Base-by-base conservation (phyloP, 2,797 vertebrate species). In the Lutjanus campechanus region DNA sequence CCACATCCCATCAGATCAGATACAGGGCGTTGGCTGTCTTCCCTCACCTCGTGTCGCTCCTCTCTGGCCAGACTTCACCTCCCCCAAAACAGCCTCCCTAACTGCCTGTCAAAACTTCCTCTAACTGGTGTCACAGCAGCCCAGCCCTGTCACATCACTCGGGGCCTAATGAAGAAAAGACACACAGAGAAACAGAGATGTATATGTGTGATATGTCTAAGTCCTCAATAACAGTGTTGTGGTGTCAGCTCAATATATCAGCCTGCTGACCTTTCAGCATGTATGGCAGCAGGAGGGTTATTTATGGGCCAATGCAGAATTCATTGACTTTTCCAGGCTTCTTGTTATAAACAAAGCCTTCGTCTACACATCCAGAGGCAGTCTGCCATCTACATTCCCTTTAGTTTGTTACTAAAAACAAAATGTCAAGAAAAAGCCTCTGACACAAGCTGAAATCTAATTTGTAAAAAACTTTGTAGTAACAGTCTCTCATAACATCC, bases 1-100 rank as follows among this genome's bases (percentile, higher is more conserved):
- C 81, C 91, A 85, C 80, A 53, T 89, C 81, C 68, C 61, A 86
- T 95, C 85, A 87, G 75, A 87, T 93, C 90, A 89, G 66, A 90
- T 61, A 29, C 76, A 77, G 76, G 83, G 87, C 15, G 77, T 76
- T 69, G 77, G 60, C 80, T 78, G 73, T 86, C 92, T 78, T 63
- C 79, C 61, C 56, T 71, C 80, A 83, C 81, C 81, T 82, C 66
- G 17, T 73, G 82, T 88, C 82, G 75, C 61, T 79, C 83, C 62
- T 72, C 79, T 74, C 40, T 60, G 36, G 67, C 75, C 81, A 79
- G 76, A 85, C 85, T 78, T 77, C 85, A 53, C 73, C 84, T 84
- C 79, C 53, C 41, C 59, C 69, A 60, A 74, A 87, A 82, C 66
- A 69, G 78, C 80, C 69, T 73, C 54, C 63, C 70, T 75, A 84